Base-by-base conservation (phyloP, 1,140 invertebrate species). In the Geopemphigus sp. region DNA sequence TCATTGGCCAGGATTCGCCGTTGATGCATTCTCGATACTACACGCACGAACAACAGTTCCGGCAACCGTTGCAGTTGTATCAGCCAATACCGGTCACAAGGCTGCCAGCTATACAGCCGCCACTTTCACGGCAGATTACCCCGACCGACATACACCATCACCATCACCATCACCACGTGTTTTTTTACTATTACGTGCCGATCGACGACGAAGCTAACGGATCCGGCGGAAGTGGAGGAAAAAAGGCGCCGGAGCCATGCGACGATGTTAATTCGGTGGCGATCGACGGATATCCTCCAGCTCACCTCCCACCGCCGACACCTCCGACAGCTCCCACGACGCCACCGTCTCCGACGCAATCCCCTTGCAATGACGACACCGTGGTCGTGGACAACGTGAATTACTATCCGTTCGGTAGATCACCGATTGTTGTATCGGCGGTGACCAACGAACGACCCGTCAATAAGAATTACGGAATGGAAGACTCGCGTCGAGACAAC, bases 311-410 rank as follows among this genome's bases (percentile, higher is more conserved):
- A 11, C 63, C 32, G 4, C 22, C n/a, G 11, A 11, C 24, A 5
- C n/a, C 32, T n/a, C n/a, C 66, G 10, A 26, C 5, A 10, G 6
- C 63, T 24, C 22, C 80, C 11, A 8, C 29, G 6, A 2, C 47
- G 4, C 15, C 29, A 5, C 0, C 56, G n/a, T n/a, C 56, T 6
- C 57, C 39, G n/a, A 26, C 39, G 5, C 32, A 47, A 29, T 3
- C 39, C 29, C 22, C 57, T n/a, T 63, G 17, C 17, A 10, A 76
- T 8, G 74, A 78, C 10, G 74, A 78, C 14, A n/a, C 74, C 4
- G 39, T 78, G 4, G 56, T 78, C 22, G 74, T 78, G 17, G 74
- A 78, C n/a, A 78, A 26, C n/a, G 74, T 47, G 15, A 29, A 61
- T 3, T 61, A 78, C 19, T 78, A 19, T n/a, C 74, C 74, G 12